Conservation (phyloP, 2,113 vertebrate species). For the Odontophorus gujanensis region DNA sequence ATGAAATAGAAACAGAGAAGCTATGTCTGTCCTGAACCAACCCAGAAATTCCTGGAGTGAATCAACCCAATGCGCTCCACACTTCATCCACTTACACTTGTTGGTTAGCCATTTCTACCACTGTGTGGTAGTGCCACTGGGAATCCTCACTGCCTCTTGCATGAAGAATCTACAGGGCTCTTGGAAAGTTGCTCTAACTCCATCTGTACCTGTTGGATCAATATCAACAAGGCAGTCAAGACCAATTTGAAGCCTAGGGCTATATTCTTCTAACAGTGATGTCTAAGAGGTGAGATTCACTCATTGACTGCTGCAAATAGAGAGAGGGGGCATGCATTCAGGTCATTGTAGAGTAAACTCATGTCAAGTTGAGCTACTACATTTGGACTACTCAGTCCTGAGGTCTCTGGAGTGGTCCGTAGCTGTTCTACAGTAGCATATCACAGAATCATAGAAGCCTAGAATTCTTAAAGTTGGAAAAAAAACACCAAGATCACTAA, state of each 20-base stretch:
- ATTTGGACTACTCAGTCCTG: fast-evolving
- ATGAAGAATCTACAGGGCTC: background rate
- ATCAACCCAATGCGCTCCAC: background rate
- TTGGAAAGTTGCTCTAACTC: background rate
- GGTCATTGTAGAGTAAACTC: background rate
- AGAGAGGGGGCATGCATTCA: background rate
- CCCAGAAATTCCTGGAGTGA: background rate
- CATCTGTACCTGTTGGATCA: background rate
- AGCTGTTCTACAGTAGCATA: background rate
- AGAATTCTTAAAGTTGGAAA: too few relatives aligned
- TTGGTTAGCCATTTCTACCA: background rate
- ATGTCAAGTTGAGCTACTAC: background rate
- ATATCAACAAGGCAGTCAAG: background rate
- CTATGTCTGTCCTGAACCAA: background rate
- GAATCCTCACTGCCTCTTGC: background rate
- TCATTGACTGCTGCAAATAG: background rate
- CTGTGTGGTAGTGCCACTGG: background rate
- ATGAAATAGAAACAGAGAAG: background rate
- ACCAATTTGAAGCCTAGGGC: background rate
- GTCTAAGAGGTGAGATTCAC: background rate
- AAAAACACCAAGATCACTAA: too few relatives aligned
- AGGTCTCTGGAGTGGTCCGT: background rate
- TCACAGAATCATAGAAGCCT: too few relatives aligned
- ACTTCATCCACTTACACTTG: fast-evolving
- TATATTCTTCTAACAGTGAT: background rate